Base-by-base conservation (phyloP, 2,888 invertebrate species). In the Agrochola circellaris region DNA sequence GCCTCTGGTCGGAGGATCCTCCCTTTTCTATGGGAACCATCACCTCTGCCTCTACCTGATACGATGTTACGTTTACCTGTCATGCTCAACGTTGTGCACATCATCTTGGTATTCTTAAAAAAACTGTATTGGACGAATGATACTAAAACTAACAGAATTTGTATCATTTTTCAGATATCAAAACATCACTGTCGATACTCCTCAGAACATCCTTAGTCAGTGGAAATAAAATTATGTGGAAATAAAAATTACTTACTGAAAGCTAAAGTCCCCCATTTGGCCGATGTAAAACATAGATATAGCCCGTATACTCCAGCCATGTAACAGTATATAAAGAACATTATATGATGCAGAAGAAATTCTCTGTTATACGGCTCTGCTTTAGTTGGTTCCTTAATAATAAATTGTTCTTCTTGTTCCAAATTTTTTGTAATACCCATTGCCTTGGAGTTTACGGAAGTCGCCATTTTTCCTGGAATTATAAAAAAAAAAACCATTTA, bases 291-390 rank as follows among this genome's bases (percentile, higher is more conserved):
- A 0, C 82, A 84, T 1, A 92, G 66, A 64, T 93, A 93, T 0
- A 92, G 17, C 0, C 93, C 93, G 71, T 93, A 93, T 0, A 89
- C 0, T 0, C 88, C 91, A 0, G 91, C 88, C 0, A 89, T 2
- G 48, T 93, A 92, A 0, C 87, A 88, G 45, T 92, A 93, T 1
- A 77, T 23, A n/a, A 91, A 90, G 0, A 89, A 88, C 0, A 90
- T 0, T 1, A 93, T 69, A 58, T 90, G 5, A 91, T 5, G 68
- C 70, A 90, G 90, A 0, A 91, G 84, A 6, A 91, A 86, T 11
- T 90, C 68, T 69, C 85, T 91, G 54, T 90, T 85, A 73, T 92
- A 82, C 0, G 90, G 89, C 0, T 73, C 87, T 0, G 91, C 90
- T 48, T 89, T 90, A 0, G 90, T 78, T 38, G 89, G 81, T 76